A percentile compares a stretch with the other conserved stretches of the same genome.
Conservation (phyloP, 2,888 invertebrate genomes). For the Ornithoptera alexandrae region DNA sequence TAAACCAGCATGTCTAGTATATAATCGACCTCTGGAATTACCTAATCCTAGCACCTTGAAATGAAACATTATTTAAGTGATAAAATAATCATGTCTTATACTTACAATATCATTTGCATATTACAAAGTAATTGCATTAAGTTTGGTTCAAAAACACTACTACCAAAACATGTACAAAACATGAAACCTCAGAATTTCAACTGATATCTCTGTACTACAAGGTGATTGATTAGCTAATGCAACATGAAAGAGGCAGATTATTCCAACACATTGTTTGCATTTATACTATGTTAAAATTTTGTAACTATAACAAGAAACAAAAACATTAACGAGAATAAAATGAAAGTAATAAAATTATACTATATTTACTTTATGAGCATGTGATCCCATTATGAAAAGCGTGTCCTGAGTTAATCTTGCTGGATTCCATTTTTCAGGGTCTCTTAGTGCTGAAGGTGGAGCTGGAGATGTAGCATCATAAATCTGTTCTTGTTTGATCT, state of each 20-base stretch:
- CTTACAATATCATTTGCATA: background rate
- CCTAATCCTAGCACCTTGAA: slow-evolving; percentile 84
- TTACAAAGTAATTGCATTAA: background rate
- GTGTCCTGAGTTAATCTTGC: slow-evolving; percentile 85
- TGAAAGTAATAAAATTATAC: background rate
- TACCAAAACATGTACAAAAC: too few species aligned
- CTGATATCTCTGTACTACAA: too few species aligned
- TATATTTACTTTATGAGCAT: slow-evolving; percentile 81
- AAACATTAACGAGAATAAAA: too few species aligned
- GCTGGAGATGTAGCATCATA: slow-evolving; percentile 61
- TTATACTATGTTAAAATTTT: background rate
- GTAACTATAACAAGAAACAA: too few species aligned
- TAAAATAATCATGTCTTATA: background rate
- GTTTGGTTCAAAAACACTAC: too few species aligned
- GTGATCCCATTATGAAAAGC: slow-evolving; percentile 89
- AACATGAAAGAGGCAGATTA: too few species aligned
- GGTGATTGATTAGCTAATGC: too few species aligned
- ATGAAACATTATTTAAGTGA: slow-evolving; percentile 16
- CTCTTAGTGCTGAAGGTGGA: slow-evolving; percentile 75
- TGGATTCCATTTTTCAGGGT: slow-evolving; percentile 86
- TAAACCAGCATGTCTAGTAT: slow-evolving; percentile 87
- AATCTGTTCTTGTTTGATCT: slow-evolving; percentile 64
- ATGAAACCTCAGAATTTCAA: too few species aligned
- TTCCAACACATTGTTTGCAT: background rate
- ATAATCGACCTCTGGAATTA: slow-evolving; percentile 86